Base-by-base conservation (phyloP, 2,888 invertebrate genomes). In the Chrysina gloriosa region DNA sequence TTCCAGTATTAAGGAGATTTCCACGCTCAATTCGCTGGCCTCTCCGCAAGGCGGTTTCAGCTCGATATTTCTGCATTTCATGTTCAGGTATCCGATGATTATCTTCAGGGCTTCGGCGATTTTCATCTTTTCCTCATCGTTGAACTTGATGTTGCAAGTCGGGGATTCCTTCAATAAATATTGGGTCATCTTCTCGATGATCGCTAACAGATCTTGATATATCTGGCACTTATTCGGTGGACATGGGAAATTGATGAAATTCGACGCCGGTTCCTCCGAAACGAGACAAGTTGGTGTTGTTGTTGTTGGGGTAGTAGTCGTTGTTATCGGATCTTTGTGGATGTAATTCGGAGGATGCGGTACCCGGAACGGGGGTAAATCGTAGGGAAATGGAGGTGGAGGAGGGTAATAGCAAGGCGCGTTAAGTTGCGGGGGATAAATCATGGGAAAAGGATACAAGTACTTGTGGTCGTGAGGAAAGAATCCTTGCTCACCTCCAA, bases 21-120 rank as follows among this genome's bases (percentile, higher is more conserved):
- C 42, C 1, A 27, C 39, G n/a, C 19, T 14, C 7, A 61, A 19
- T 14, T 61, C 27, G 6, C 11, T 27, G 4, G n/a, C 16, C 4
- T 27, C 4, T 2, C 16, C 16, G 14, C 1, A 2, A 9, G 9
- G 16, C 3, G 19, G 9, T 14, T 58, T 34, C 3, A 27, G 4
- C 5, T 48, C 48, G 16, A 58, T 25, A 4, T 36, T 25, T 14
- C 31, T 25, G 19, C 58, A 47, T 21, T 67, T 47, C 6, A 48
- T 29, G 9, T 67, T 61, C 34, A 67, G 50, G 5, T 61, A 48
- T 39, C 9, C 47, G 16, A 67, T 47, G 4, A 67, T 67, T 5
- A 58, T 23, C 45, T 36, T 29, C 11, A 67, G 27, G 14, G 66
- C 66, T 19, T 67, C 48, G 3, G 61, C 66, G 2, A 67, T 67